Evolutionary conservation across 2,113 vertebrate genomes (phyloP), one percentile per base, ranked within the genome.

Genomic region (Marmota monax): DNA sequence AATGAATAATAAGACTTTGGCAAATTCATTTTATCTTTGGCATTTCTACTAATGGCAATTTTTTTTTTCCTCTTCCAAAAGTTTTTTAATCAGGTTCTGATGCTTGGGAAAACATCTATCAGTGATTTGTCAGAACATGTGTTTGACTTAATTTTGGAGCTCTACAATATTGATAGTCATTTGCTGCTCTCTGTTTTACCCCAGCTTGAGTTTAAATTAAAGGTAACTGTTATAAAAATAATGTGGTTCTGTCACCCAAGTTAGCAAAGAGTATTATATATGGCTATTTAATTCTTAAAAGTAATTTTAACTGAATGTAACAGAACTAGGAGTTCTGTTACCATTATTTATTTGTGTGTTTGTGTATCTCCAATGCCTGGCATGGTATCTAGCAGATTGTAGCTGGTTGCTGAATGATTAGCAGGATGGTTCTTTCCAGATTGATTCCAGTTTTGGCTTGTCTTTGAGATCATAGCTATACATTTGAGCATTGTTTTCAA

Each of bases 51-150:
- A 80, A 74, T 97, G 42, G 90, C 76, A 70, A 2, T 32, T 77
- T 92, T 97, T 95, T 23, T 76, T 95, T 98, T 45, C 45, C 94
- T 97, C 22, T 90, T 97, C 97, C 97, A 96, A 32, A 97, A 99
- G 99, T 99, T 99, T 98, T 99, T 99, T 98, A 99, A 99, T 99
- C 99, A 99, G 98, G 99, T 99, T 95, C 99, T 99, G 97, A 99
- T 99, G 99, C 98, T 99, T 98, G 99, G 99, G 77, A 99, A 99
- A 98, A 99, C 99, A 0, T 99, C 99, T 2, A 99, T 99, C 98
- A 99, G 99, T 73, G 99, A 99, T 98, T 98, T 99, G 94, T 99
- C 99, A 0, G 99, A 99, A 91, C 99, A 99, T 0, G 99, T 99
- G 10, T 99, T 99, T 85, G 99, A 99, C 98, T 98, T 99, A 95